These are phyloP conservation scores for Fregetta grallaria DNA, from an alignment of 2,113 vertebrate genomes.

Conservation along the genomic window DNA sequence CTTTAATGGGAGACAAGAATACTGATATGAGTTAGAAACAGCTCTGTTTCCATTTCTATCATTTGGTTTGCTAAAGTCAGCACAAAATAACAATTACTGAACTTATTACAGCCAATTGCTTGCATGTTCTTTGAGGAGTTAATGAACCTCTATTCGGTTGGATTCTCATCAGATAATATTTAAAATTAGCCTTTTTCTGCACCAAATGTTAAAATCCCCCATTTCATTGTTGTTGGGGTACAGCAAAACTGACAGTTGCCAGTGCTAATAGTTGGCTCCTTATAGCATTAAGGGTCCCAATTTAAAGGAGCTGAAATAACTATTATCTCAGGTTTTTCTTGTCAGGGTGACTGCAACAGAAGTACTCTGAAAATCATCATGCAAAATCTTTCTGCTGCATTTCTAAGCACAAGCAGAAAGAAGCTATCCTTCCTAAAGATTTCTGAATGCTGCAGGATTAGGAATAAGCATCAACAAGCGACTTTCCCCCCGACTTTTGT, in stretches of 20 bases:
- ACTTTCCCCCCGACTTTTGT: background rate
- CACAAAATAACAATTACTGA: constrained; percentile 45
- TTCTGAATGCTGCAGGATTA: background rate
- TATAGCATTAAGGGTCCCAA: background rate
- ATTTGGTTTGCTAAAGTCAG: constrained; percentile 36
- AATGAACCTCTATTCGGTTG: constrained; percentile 10
- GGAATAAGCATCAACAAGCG: background rate
- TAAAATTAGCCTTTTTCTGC: constrained; percentile 27
- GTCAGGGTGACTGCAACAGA: constrained; percentile 13
- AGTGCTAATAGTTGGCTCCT: constrained; percentile 4
- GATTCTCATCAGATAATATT: constrained; percentile 57
- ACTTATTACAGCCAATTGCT: constrained; percentile 2
- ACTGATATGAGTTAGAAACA: constrained; percentile 26
- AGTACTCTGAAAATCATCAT: constrained; percentile 41
- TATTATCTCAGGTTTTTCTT: constrained; percentile 16
- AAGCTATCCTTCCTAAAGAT: background rate
- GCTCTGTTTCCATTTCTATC: constrained; percentile 15
- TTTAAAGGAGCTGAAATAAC: constrained; percentile 41
- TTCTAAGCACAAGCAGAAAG: constrained; percentile 2
- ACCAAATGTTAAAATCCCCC: constrained; percentile 33
- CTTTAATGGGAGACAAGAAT: constrained; percentile 58
- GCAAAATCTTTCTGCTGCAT: constrained; percentile 22
- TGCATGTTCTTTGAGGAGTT: constrained; percentile 22
- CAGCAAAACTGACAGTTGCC: constrained; percentile 43
- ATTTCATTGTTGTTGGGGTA: constrained; percentile 42